These are phyloP conservation scores for Trisateles emortualis DNA, from an alignment of 2,888 invertebrate genomes.

Conservation along the genomic window DNA sequence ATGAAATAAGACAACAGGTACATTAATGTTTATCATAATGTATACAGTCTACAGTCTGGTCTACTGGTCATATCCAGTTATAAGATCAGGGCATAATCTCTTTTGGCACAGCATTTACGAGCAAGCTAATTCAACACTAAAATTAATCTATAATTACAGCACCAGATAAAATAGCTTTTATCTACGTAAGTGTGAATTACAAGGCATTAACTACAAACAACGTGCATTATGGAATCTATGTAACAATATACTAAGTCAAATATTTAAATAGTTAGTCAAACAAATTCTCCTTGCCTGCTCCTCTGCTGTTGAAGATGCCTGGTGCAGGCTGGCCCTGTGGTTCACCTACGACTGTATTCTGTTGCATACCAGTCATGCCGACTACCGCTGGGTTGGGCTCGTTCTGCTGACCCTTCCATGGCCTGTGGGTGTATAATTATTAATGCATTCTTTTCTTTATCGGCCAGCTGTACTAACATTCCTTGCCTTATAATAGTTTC, in stretches of 20 bases:
- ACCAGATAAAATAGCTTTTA: background rate
- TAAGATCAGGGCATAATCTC: no score
- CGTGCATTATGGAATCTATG: background rate
- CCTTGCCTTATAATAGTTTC: no score
- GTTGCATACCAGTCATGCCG: slow-evolving; percentile 76
- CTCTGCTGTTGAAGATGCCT: slow-evolving; percentile 80
- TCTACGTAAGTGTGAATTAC: background rate
- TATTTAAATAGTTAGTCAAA: slow-evolving; percentile 19
- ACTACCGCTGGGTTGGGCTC: slow-evolving; percentile 80
- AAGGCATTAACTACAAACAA: background rate
- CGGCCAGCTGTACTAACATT: no score
- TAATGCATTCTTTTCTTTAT: no score
- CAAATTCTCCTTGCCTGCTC: slow-evolving; percentile 78
- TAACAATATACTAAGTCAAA: background rate
- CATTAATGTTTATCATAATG: background rate
- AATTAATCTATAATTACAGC: background rate
- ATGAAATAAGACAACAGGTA: background rate
- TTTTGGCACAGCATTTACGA: no score
- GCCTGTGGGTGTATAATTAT: slow-evolving; percentile 63
- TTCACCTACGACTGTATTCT: slow-evolving; percentile 71
- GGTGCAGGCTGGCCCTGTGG: slow-evolving; percentile 74
- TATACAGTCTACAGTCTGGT: background rate
- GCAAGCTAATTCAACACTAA: no score
- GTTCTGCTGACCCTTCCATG: slow-evolving; percentile 83
- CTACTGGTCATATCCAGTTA: background rate